Evolutionary conservation across 2,888 invertebrate genomes (phyloP).

Genomic region (Clanis bilineata): DNA sequence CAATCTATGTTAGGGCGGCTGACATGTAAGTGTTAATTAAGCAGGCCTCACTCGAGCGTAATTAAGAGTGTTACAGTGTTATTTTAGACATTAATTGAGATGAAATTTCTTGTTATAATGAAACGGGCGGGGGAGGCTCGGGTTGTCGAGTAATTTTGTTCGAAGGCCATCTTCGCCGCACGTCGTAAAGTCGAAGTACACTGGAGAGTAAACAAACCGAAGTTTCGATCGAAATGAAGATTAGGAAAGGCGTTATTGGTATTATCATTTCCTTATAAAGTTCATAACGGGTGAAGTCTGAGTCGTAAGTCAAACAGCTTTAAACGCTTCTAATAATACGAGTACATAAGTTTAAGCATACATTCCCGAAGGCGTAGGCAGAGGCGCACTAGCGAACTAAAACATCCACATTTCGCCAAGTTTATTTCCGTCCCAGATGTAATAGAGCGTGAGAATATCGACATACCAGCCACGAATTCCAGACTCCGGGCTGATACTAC

Average conservation of each 20-base stretch:
- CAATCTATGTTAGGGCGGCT: conserved; percentile 80
- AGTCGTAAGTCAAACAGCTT: conserved; percentile 50
- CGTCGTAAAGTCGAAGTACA: conserved; percentile 58
- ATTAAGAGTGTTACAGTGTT: conserved; percentile 81
- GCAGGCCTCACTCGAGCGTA: conserved; percentile 79
- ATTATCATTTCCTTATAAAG: conserved; percentile 66
- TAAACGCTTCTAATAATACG: conserved; percentile 36
- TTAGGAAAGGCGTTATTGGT: conserved; percentile 61
- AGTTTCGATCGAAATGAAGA: conserved; percentile 72
- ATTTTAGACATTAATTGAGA: conserved; percentile 82
- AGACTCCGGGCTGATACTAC: no score
- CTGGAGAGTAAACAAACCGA: conserved; percentile 65
- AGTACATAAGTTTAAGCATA: no score
- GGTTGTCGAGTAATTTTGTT: conserved; percentile 62
- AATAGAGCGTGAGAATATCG: no score
- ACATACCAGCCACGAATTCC: no score
- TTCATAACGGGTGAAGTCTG: conserved; percentile 45
- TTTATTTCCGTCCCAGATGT: no score
- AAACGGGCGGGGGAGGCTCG: conserved; percentile 51
- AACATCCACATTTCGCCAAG: no score
- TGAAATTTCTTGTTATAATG: conserved; percentile 79
- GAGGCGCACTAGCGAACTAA: no score
- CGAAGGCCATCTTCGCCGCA: conserved; percentile 60
- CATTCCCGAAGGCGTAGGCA: no score
- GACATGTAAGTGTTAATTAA: conserved; percentile 83